Percentiles rank a stretch among this genome's conserved stretches.
These are phyloP conservation scores for Macroramphosus scolopax DNA, from an alignment of 2,797 vertebrate genomes.

Conservation along the genomic window DNA sequence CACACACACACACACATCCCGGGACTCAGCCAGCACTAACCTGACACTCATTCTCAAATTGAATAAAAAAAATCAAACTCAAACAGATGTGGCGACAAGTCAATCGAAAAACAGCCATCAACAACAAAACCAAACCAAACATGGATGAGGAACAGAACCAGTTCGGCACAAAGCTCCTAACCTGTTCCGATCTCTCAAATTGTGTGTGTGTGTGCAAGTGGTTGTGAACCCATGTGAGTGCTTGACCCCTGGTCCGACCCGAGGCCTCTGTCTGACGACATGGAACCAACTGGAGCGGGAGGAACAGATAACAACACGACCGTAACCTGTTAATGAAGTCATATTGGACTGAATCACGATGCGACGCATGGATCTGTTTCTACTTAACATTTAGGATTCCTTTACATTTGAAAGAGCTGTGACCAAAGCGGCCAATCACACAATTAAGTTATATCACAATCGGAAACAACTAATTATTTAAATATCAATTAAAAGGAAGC, in stretches of 20 bases:
- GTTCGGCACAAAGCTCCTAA: conserved; percentile 9
- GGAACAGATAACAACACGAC: neutral
- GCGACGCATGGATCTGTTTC: no score
- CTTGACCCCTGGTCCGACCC: no score
- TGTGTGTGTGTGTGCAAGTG: conserved; percentile 5
- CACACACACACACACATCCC: conserved; percentile 11
- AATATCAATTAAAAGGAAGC: no score
- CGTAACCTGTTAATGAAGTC: neutral
- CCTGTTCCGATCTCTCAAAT: conserved; percentile 15
- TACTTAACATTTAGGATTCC: no score
- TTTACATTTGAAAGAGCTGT: no score
- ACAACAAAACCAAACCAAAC: conserved; percentile 35
- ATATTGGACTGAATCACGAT: neutral
- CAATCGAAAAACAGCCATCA: conserved; percentile 32
- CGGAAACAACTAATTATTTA: no score
- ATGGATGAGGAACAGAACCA: conserved; percentile 47
- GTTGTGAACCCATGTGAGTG: conserved; percentile 6
- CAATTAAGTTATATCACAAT: no score
- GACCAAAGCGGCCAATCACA: no score
- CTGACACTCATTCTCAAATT: conserved; percentile 39
- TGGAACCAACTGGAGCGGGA: no score
- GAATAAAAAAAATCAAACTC: conserved; percentile 31
- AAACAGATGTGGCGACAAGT: conserved; percentile 18
- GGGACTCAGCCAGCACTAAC: conserved; percentile 23
- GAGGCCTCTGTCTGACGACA: no score